These are phyloP conservation scores for Steinernema khuongi DNA, from an alignment of 1,140 invertebrate species.

Conservation along the genomic window DNA sequence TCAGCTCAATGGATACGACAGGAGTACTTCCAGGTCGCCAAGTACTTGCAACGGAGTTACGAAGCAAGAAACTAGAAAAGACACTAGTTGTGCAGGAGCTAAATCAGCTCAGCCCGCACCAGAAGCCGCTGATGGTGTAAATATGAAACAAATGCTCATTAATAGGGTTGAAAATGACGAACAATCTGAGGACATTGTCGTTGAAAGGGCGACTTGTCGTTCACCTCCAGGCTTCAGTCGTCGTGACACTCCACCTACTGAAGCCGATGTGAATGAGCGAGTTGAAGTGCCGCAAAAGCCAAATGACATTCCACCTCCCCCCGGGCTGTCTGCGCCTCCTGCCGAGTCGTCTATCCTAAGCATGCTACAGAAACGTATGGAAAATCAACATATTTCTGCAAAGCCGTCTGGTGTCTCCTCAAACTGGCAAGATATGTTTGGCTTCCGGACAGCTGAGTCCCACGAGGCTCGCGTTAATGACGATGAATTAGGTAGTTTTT, in stretches of 20 bases:
- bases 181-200: neutral
- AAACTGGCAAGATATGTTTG: conserved; percentile 14
- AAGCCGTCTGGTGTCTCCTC: conserved; percentile 8
- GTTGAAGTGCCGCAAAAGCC: neutral
- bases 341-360: neutral
- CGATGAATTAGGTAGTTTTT: conserved; percentile 20
- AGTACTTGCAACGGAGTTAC: too few species aligned
- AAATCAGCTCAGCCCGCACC: too few species aligned
- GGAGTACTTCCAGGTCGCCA: too few species aligned
- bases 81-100: too few species aligned
- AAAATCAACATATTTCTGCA: conserved; percentile 26
- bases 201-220: neutral
- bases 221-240: neutral
- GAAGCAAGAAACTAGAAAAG: neutral
- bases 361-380: conserved; percentile 11
- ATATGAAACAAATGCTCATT: too few species aligned
- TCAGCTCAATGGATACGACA: too few species aligned
- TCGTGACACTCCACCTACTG: neutral
- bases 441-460: conserved; percentile 13
- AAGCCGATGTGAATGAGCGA: neutral
- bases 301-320: neutral
- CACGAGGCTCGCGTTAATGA: conserved; percentile 18
- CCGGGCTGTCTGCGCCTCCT: neutral
- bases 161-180: neutral
- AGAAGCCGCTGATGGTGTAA: neutral